Percentiles rank a stretch among this genome's conserved stretches.
Evolutionary conservation across 2,888 invertebrate genomes (phyloP).

Genomic region (Drosophila parthenogenetica): DNA sequence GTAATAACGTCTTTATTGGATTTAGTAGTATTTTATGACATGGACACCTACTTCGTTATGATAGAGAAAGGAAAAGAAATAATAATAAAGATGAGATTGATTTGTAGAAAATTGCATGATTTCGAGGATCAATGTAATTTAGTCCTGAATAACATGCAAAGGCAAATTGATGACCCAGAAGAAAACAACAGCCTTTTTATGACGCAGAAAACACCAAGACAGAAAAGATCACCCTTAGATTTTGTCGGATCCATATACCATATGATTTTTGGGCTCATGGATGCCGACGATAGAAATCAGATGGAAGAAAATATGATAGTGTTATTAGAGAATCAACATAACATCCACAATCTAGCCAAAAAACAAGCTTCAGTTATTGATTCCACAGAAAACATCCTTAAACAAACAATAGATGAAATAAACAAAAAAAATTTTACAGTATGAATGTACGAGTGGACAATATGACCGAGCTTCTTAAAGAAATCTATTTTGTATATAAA

Average conservation of each 20-base stretch:
- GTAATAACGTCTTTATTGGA: slow-evolving; percentile 13
- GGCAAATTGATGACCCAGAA: neutral
- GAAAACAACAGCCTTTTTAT: slow-evolving; percentile 4
- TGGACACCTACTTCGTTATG: slow-evolving; percentile 9
- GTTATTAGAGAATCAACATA: slow-evolving; percentile 14
- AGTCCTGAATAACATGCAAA: neutral
- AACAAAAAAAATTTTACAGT: too few relatives aligned
- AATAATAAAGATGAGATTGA: neutral
- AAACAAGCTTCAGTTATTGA: too few relatives aligned
- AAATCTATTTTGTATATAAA: too few relatives aligned
- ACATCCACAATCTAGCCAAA: neutral
- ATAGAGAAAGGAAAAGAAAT: neutral
- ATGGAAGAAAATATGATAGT: slow-evolving; percentile 13
- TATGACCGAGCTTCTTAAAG: too few relatives aligned
- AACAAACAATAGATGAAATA: too few relatives aligned
- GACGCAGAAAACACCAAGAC: neutral
- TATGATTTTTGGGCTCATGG: slow-evolving; percentile 27
- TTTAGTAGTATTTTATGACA: slow-evolving; percentile 13
- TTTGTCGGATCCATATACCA: slow-evolving; percentile 25
- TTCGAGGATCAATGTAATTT: slow-evolving; percentile 17
- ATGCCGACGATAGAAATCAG: slow-evolving; percentile 10
- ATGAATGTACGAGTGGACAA: too few relatives aligned
- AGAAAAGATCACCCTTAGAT: slow-evolving; percentile 10
- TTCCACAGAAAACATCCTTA: too few relatives aligned
- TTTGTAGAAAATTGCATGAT: slow-evolving; percentile 1